Evolutionary conservation across 2,888 invertebrate species (phyloP).

Genomic region (Andrena minutula): DNA sequence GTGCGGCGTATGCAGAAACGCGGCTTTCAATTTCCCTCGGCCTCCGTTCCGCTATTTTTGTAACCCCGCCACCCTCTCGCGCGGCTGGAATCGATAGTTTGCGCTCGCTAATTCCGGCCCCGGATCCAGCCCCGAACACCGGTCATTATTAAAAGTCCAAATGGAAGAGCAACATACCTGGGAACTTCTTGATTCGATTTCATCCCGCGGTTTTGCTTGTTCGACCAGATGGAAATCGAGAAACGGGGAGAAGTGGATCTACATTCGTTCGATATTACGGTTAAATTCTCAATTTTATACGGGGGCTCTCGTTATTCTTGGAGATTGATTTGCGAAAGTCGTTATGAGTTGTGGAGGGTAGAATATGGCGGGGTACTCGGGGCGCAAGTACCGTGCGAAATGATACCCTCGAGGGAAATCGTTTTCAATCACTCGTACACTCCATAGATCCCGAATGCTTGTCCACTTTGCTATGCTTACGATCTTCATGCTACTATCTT

Average conservation of each 20-base stretch:
- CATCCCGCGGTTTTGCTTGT: background rate
- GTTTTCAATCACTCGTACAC: no score
- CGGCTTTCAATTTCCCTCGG: slow-evolving; percentile 56
- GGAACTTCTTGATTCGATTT: slow-evolving; percentile 17
- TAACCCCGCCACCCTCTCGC: slow-evolving; percentile 18
- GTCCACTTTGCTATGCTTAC: no score
- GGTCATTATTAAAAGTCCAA: slow-evolving; percentile 54
- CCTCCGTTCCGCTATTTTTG: slow-evolving; percentile 52
- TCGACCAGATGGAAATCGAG: background rate
- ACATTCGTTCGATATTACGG: background rate
- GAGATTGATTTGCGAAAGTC: slow-evolving; percentile 8
- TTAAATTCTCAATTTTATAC: background rate
- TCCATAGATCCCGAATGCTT: no score
- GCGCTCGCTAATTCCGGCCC: slow-evolving; percentile 39
- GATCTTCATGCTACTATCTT: no score
- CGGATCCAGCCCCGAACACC: background rate
- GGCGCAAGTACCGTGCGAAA: no score
- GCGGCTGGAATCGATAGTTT: slow-evolving; percentile 39
- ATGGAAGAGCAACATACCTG: slow-evolving; percentile 46
- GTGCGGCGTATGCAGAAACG: slow-evolving; percentile 68
- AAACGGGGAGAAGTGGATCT: background rate
- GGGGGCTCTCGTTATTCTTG: background rate
- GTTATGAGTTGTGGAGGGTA: background rate
- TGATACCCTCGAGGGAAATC: no score
- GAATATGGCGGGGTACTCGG: no score